Percentiles rank a stretch among this genome's conserved stretches.
These are phyloP conservation scores for Vandiemenella viatica DNA, from an alignment of 2,888 invertebrate species.

Conservation along the genomic window DNA sequence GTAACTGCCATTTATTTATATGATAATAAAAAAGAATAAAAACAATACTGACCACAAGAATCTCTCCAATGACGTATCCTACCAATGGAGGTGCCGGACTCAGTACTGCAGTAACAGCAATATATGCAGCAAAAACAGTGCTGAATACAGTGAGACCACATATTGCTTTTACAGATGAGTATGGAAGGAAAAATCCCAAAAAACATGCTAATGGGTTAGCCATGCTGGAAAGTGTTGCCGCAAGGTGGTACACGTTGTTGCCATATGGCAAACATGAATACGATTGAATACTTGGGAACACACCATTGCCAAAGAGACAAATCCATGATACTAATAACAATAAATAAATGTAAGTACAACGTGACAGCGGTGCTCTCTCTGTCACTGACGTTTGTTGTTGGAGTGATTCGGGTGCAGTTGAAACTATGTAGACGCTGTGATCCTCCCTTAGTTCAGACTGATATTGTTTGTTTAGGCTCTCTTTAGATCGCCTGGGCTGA, in stretches of 20 bases:
- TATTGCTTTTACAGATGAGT: conserved; percentile 34
- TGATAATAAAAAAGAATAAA: too few relatives aligned
- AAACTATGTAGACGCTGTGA: background rate
- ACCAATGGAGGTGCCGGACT: conserved; percentile 61
- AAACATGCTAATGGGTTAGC: conserved; percentile 66
- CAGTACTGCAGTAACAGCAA: conserved; percentile 51
- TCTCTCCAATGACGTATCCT: conserved; percentile 37
- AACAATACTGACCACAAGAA: conserved; percentile 53
- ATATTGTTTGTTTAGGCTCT: too few relatives aligned
- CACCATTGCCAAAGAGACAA: conserved; percentile 58
- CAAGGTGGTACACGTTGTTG: conserved; percentile 56
- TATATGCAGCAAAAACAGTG: conserved; percentile 42
- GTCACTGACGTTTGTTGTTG: background rate
- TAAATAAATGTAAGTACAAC: conserved; percentile 4
- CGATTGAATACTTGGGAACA: conserved; percentile 64
- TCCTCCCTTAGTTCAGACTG: too few relatives aligned
- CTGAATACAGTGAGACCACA: conserved; percentile 33
- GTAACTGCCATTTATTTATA: too few relatives aligned
- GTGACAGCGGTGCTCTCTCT: too few relatives aligned
- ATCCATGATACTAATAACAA: conserved; percentile 22
- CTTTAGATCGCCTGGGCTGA: background rate
- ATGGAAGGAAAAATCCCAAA: conserved; percentile 41
- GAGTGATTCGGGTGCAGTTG: background rate
- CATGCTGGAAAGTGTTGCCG: conserved; percentile 58
- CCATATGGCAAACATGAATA: conserved; percentile 75